These are phyloP conservation scores for Brachionus paranguensis DNA, from an alignment of 1,140 invertebrate genomes.

Conservation along the genomic window DNA sequence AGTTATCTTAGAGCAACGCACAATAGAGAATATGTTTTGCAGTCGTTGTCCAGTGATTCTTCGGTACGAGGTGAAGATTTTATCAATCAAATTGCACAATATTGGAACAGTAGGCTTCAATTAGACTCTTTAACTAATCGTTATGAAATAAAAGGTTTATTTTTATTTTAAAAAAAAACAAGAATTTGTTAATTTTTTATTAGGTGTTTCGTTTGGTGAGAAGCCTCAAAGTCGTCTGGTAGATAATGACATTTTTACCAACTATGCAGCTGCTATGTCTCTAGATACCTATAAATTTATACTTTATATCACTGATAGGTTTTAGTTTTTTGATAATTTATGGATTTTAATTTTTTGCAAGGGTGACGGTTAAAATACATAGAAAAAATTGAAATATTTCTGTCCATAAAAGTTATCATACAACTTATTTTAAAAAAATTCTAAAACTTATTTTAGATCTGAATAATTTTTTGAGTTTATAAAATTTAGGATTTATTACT, in stretches of 20 bases:
- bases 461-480: no score
- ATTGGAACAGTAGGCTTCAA: constrained; percentile 6
- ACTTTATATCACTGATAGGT: neutral
- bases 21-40: constrained; percentile 9
- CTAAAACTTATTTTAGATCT: no score
- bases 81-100: constrained; percentile 23
- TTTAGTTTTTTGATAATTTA: neutral
- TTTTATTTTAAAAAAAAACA: neutral
- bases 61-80: constrained; percentile 27
- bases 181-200: neutral
- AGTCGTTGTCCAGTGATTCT: constrained; percentile 1
- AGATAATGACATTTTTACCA: constrained; percentile 27
- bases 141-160: constrained; percentile 34
- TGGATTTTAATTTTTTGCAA: no score
- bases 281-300: constrained; percentile 26
- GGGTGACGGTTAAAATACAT: no score
- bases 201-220: constrained; percentile 35
- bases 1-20: neutral
- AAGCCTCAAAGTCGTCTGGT: constrained; percentile 4
- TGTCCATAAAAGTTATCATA: no score
- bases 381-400: no score
- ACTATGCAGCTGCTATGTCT: neutral
- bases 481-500: no score
- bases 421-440: no score
- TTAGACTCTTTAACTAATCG: neutral